Percentiles rank a stretch among this genome's conserved stretches.
Conservation (phyloP, 2,113 vertebrate species). For the Anhinga rufa region DNA sequence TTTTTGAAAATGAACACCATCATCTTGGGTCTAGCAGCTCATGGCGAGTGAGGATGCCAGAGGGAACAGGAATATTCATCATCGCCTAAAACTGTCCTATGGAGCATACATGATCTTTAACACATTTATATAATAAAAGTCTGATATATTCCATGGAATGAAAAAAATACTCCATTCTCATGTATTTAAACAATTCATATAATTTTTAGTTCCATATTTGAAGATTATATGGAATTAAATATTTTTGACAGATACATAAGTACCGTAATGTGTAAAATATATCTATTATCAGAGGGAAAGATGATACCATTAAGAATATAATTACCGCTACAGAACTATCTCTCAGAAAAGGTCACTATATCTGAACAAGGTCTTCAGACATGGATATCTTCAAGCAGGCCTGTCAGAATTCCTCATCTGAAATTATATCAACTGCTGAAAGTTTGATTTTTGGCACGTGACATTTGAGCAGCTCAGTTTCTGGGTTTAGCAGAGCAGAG, state of each 20-base stretch:
- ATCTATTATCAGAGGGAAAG: neutral
- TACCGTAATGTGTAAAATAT: neutral
- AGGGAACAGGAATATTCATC: neutral
- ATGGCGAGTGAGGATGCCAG: fast-evolving
- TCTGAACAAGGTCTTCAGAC: neutral
- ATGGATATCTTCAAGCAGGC: neutral
- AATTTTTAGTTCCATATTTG: neutral
- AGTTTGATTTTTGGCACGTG: neutral
- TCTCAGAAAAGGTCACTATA: neutral
- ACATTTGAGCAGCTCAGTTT: neutral
- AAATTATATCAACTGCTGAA: neutral
- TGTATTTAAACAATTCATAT: neutral
- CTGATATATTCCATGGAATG: neutral
- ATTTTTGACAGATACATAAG: neutral
- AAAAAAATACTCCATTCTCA: neutral
- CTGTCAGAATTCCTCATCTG: neutral
- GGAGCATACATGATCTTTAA: neutral
- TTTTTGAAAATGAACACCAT: neutral
- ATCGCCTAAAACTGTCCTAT: neutral
- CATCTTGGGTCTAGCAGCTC: neutral
- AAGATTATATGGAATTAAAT: neutral
- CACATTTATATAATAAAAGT: neutral
- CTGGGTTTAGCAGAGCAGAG: neutral
- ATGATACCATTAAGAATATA: neutral
- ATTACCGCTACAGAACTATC: neutral